Base-by-base conservation (phyloP, 1,140 invertebrate species). In the Drosophila virilis region DNA sequence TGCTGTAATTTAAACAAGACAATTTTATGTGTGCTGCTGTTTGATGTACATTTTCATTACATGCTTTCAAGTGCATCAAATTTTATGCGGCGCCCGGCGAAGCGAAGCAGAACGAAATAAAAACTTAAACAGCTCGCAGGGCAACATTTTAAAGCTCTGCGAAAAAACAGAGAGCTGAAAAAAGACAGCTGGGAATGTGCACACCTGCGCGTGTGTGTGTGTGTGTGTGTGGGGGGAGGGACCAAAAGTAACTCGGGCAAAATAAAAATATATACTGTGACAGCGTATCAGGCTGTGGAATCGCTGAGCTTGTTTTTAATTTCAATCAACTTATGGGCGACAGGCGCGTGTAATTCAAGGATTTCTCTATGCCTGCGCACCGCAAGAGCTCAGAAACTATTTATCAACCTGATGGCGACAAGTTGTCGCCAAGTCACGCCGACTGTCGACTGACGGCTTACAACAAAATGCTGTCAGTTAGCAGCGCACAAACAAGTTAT, bases 401-500 rank as follows among this genome's bases (percentile, higher is more conserved):
- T 74, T 70, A 64, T 74, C 67, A 74, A 59, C 37, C 33, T 74
- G 67, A 58, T 64, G 67, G 72, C 59, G 59, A 55, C 72, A 70
- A 74, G 38, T 62, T 70, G 66, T 74, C 72, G 72, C 38, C 66
- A 61, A 69, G 71, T 48, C 55, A 59, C 48, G 55, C 33, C 17
- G 45, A n/a, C 9, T 37, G 58, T 9, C 50, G 13, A 8, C n/a
- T 13, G 8, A 52, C 8, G 46, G 37, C 76, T 65, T 51, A 76
- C 57, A 65, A 74, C 62, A 71, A 35, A 71, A 38, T 48, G 54
- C 45, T 70, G 55, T 71, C 37, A 45, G 59, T 45, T 60, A 48
- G 51, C 22, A 51, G 42, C 62, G 74, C 66, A 77, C 79, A 82
- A 86, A 82, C 83, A 86, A 80, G 79, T 83, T 88, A 83, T 88